These are phyloP conservation scores for Babylonia areolata DNA, from an alignment of 1,140 invertebrate genomes.

Conservation along the genomic window DNA sequence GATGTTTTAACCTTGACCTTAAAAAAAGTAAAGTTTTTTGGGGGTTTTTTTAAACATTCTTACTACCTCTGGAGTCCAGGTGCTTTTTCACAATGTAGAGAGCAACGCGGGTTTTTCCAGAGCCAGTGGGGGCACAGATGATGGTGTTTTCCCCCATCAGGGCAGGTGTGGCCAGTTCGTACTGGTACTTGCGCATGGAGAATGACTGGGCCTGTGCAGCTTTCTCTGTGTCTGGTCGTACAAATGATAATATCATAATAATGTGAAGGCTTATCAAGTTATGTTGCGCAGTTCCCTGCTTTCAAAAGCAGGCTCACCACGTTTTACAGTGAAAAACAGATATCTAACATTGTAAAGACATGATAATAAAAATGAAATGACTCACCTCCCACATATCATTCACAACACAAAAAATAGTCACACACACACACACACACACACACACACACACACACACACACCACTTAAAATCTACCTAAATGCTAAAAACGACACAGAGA, in stretches of 20 bases:
- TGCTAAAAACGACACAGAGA: no score
- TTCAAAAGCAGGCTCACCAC: no score
- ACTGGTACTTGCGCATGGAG: conserved; percentile 57
- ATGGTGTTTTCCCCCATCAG: conserved; percentile 57
- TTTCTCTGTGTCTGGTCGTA: neutral
- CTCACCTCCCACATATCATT: neutral
- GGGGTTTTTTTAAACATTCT: no score
- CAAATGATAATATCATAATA: no score
- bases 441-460: neutral
- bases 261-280: no score
- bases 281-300: no score
- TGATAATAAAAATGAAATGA: no score
- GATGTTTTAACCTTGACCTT: no score
- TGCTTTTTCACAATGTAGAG: conserved; percentile 54
- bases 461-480: neutral
- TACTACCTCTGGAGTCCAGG: neutral
- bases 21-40: no score
- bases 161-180: conserved; percentile 56
- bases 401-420: neutral
- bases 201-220: neutral
- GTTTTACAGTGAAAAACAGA: no score
- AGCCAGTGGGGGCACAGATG: conserved; percentile 64
- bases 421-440: conserved; percentile 5
- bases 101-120: conserved; percentile 64
- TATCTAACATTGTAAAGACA: no score